Base-by-base conservation (phyloP, 2,797 vertebrate species). In the Manis crassicaudata region DNA sequence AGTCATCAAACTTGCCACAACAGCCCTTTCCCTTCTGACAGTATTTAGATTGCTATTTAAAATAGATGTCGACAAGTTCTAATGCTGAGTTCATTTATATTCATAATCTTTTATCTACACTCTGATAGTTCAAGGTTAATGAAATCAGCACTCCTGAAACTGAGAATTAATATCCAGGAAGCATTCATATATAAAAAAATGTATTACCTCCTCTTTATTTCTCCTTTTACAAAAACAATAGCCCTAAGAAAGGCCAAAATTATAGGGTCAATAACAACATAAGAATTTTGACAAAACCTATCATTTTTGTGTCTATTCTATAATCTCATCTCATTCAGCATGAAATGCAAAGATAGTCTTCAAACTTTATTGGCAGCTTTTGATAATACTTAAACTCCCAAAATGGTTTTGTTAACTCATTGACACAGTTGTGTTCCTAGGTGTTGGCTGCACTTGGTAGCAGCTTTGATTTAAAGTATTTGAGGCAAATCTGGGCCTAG, bases 61-160 rank as follows among this genome's bases (percentile, higher is more conserved):
- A 80, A 75, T 58, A 67, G 75, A 65, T 82, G 60, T 63, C 5
- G 18, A 76, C 80, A 91, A 77, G 32, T 83, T 93, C 88, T 92
- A 76, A 94, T 18, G 86, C 25, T 20, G 82, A 89, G 18, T 67
- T 96, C 58, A 94, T 96, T 89, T 92, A 62, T 68, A 94, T 77
- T 85, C 88, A 72, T 76, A 65, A 92, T 79, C 52, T 96, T 89
- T 86, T 76, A 87, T 87, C 65, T 40, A 80, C 43, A 80, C 13
- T 63, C 65, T 80, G 72, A 77, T 84, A 96, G 76, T 95, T 95
- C 93, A 93, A 97, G 80, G 90, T 96, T 96, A 95, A 95, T 94
- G 77, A 93, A 93, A 94, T 93, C 90, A 85, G 76, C 58, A 62
- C 23, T 95, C 37, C 43, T 73, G 50, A 95, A 82, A 65, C 67